Conservation (phyloP, 1,140 invertebrate genomes). For the Drosophila busckii region DNA sequence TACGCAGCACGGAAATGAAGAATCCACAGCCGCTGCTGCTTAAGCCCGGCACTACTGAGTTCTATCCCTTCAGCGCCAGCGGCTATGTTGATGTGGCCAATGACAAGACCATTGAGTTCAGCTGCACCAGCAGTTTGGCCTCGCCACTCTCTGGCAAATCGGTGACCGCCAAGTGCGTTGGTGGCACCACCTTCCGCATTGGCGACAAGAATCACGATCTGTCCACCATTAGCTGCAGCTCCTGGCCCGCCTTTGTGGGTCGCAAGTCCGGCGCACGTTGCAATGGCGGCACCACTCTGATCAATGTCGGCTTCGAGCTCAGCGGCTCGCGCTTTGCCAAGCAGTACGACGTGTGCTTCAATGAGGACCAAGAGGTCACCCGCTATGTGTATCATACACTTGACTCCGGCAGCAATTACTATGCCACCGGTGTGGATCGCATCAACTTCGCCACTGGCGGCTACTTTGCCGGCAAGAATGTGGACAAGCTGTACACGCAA, state of each 20-base stretch:
- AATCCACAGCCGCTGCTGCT: constrained; percentile 57
- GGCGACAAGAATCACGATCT: constrained; percentile 46
- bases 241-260: constrained; percentile 59
- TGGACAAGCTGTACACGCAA: constrained; percentile 66
- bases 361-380: constrained; percentile 66
- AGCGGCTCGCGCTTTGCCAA: constrained; percentile 54
- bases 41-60: constrained; percentile 47
- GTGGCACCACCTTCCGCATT: constrained; percentile 49
- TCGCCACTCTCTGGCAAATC: constrained; percentile 55
- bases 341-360: constrained; percentile 78
- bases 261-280: constrained; percentile 58
- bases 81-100: constrained; percentile 48
- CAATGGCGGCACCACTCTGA: constrained; percentile 58
- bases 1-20: constrained; percentile 50
- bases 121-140: constrained; percentile 56
- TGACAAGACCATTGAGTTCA: constrained; percentile 54
- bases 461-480: constrained; percentile 64
- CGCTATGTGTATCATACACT: constrained; percentile 73
- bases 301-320: constrained; percentile 55
- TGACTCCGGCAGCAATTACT: constrained; percentile 45
- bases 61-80: constrained; percentile 39
- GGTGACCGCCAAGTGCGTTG: constrained; percentile 52
- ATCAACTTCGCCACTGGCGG: constrained; percentile 55
- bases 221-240: constrained; percentile 52
- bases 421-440: constrained; percentile 65